A percentile compares a stretch with the other conserved stretches of the same genome.
These are phyloP conservation scores for Phaenicophaeus curvirostris DNA, from an alignment of 2,797 vertebrate genomes.

Conservation along the genomic window DNA sequence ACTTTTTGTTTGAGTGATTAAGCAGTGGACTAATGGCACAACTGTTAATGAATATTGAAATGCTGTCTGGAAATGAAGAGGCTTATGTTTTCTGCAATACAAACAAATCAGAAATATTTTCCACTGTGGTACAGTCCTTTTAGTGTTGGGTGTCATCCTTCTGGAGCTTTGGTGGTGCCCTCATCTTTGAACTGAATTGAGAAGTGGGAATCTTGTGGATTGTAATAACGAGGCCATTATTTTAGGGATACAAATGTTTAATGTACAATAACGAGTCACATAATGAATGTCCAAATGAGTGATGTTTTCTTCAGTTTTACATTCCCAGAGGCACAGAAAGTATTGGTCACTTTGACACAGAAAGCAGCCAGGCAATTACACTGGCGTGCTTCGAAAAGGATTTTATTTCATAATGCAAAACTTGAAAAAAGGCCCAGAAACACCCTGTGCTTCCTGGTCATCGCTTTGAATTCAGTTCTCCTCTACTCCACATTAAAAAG, in stretches of 20 bases:
- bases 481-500: not conserved
- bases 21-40: not conserved
- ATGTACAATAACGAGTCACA: slow-evolving; percentile 46
- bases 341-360: slow-evolving; percentile 51
- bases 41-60: slow-evolving; percentile 30
- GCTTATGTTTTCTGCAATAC: not conserved
- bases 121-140: not conserved
- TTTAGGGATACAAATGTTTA: slow-evolving; percentile 61
- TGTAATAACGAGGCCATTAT: slow-evolving; percentile 25
- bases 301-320: slow-evolving; percentile 38
- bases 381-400: not conserved
- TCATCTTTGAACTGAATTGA: slow-evolving; percentile 18
- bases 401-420: slow-evolving; percentile 34
- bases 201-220: slow-evolving; percentile 32
- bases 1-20: not conserved
- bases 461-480: not conserved
- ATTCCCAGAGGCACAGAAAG: slow-evolving; percentile 44
- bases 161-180: not conserved
- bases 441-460: not conserved
- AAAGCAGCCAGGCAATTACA: slow-evolving; percentile 41
- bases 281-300: slow-evolving; percentile 47
- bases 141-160: slow-evolving; percentile 20
- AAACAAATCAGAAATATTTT: slow-evolving; percentile 5
- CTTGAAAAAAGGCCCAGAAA: slow-evolving; percentile 30
- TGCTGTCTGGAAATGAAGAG: not conserved